Conservation (phyloP, 2,797 vertebrate genomes). For the Scolopax rusticola region DNA sequence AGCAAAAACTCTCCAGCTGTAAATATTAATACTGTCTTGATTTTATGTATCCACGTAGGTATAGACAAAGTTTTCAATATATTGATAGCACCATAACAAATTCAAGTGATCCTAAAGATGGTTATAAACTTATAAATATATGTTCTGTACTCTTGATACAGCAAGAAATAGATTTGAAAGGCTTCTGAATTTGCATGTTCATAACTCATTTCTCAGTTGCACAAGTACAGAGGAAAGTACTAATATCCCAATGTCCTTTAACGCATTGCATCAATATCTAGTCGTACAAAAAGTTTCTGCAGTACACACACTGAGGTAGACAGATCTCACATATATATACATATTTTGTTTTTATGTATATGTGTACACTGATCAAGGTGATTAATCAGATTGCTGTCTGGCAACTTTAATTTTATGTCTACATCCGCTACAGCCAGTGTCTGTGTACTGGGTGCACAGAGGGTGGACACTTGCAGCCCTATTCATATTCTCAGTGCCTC, state of each 20-base stretch:
- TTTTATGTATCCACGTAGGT: conserved; percentile 20
- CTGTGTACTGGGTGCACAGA: background rate
- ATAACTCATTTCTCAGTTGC: conserved; percentile 26
- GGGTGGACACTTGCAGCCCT: background rate
- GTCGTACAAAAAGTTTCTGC: conserved; percentile 39
- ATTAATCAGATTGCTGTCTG: conserved; percentile 20
- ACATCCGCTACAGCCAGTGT: background rate
- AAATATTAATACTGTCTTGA: conserved; percentile 15
- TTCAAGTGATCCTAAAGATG: conserved; percentile 77
- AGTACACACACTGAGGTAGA: conserved; percentile 77
- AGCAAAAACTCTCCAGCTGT: background rate
- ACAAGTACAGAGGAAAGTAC: conserved; percentile 40
- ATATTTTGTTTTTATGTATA: background rate
- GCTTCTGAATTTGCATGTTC: conserved; percentile 12
- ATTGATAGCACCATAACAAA: conserved; percentile 80
- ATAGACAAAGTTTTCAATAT: conserved; percentile 37
- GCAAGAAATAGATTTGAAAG: conserved; percentile 29
- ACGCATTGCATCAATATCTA: background rate
- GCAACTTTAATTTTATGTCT: conserved; percentile 15
- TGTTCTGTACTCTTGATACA: conserved; percentile 3
- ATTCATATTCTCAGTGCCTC: background rate
- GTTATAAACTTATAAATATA: conserved; percentile 58
- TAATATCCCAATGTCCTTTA: background rate
- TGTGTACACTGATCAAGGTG: background rate
- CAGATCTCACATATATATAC: conserved; percentile 39